Evolutionary conservation across 2,797 vertebrate species (phyloP), one percentile per base, ranked within the genome.

Genomic region (Botia kubotai): DNA sequence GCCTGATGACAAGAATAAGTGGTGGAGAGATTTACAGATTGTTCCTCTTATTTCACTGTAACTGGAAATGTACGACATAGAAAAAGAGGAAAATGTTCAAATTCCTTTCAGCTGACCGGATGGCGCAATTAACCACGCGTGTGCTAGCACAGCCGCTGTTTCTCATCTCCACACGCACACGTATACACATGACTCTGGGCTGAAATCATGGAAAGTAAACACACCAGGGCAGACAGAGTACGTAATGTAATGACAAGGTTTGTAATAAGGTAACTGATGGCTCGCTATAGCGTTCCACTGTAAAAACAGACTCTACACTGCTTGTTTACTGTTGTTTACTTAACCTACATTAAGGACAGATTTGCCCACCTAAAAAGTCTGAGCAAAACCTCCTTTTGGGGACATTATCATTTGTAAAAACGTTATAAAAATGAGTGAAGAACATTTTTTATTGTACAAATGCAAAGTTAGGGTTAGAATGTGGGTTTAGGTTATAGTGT

Each of bases 261-360:
- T 72, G 83, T 82, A 85, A 85, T 78, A 46, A 82, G 63, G 81
- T 85, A 83, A 85, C 77, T 85, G 55, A 85, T 75, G 57, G 63
- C 83, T 71, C 48, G 63, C 79, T 80, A 77, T 72, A 80, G 70
- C 3, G n/a, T 77, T 82, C 74, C 55, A 60, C 50, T 65, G 65
- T 60, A n/a, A 58, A 87, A 63, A 72, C n/a, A 36, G 33, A 36
- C 5, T 36, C 5, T 36, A n/a, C n/a, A n/a, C n/a, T n/a, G 2
- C 33, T 36, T 36, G 2, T 36, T 36, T 36, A 36, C 33, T 5
- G 33, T 36, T 36, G 33, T 36, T 36, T n/a, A n/a, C n/a, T n/a
- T n/a, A n/a, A n/a, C n/a, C n/a, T n/a, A n/a, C n/a, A n/a, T n/a
- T n/a, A n/a, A n/a, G n/a, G n/a, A n/a, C n/a, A n/a, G n/a, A n/a